These are phyloP conservation scores for Aspidiotus destructor DNA, from an alignment of 2,888 invertebrate species.

Conservation along the genomic window DNA sequence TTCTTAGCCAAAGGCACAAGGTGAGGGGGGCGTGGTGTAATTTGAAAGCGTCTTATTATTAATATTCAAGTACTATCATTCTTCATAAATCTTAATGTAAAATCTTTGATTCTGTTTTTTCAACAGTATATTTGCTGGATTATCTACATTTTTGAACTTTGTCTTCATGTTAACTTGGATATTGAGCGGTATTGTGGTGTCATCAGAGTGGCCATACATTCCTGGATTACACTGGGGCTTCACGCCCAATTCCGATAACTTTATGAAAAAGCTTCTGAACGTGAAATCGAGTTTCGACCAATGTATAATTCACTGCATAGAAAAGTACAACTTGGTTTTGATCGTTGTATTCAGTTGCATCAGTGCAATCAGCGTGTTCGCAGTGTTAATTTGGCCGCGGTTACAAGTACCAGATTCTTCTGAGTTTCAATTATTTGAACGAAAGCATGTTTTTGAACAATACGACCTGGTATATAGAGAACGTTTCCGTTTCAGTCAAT, in stretches of 20 bases:
- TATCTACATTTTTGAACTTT: constrained; percentile 83
- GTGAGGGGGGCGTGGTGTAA: no score
- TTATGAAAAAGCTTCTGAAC: constrained; percentile 27
- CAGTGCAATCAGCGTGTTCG: constrained; percentile 52
- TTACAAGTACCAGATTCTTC: constrained; percentile 71
- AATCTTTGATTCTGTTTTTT: constrained; percentile 23
- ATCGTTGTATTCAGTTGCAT: constrained; percentile 48
- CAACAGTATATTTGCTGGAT: constrained; percentile 80
- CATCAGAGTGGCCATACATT: constrained; percentile 34
- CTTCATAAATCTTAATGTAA: no score
- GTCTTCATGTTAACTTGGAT: constrained; percentile 84
- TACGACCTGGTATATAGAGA: constrained; percentile 70
- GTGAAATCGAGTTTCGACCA: constrained; percentile 33
- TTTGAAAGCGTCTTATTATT: no score
- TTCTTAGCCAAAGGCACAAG: no score
- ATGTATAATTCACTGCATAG: constrained; percentile 41
- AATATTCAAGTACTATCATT: no score
- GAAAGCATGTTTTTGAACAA: constrained; percentile 76
- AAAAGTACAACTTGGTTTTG: constrained; percentile 50
- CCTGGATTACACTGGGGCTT: constrained; percentile 32
- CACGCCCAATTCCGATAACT: constrained; percentile 17
- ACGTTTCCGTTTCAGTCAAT: constrained; percentile 63
- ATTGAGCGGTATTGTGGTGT: constrained; percentile 75
- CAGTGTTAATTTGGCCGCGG: constrained; percentile 74
- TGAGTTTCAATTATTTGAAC: constrained; percentile 75